These are phyloP conservation scores for Oscheius sp. DNA, from an alignment of 2,888 invertebrate genomes.

Conservation along the genomic window DNA sequence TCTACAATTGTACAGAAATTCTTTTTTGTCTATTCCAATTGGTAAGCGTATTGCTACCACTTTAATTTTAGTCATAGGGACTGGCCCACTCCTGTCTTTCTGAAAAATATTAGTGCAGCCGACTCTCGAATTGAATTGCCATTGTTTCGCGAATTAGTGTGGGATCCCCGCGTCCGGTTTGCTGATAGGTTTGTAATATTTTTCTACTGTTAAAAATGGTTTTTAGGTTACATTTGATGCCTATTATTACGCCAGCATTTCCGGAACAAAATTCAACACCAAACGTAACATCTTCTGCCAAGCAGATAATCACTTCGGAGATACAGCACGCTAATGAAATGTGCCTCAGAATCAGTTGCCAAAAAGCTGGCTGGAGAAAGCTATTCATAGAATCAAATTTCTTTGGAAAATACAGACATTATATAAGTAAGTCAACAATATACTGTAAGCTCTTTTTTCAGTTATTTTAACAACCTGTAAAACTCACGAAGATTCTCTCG, in stretches of 20 bases:
- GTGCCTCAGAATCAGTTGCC: constrained; percentile 78
- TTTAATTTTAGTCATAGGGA: constrained; percentile 73
- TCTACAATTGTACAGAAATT: constrained; percentile 95
- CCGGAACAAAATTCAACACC: constrained; percentile 99
- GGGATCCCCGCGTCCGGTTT: constrained; percentile 84
- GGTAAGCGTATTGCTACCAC: constrained; percentile 74
- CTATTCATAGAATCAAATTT: constrained; percentile 94
- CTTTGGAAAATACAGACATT: constrained; percentile 79
- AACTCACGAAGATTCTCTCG: constrained; percentile 64
- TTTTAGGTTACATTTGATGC: constrained; percentile 88
- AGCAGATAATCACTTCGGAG: constrained; percentile 90
- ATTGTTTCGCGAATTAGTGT: constrained; percentile 76
- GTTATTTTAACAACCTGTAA: constrained; percentile 45
- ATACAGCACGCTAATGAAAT: constrained; percentile 76
- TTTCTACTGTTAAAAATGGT: background rate
- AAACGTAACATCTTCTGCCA: constrained; percentile 91
- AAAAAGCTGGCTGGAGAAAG: constrained; percentile 87
- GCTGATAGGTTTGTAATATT: background rate
- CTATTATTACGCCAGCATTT: constrained; percentile 99
- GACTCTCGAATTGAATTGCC: constrained; percentile 76
- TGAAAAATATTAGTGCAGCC: constrained; percentile 83
- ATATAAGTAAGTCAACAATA: constrained; percentile 78
- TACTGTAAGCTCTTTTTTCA: background rate
- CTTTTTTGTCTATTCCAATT: constrained; percentile 95
- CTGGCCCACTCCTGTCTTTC: constrained; percentile 96